A percentile compares a stretch with the other conserved stretches of the same genome.
These are phyloP conservation scores for Mythimna albipuncta DNA, from an alignment of 2,888 invertebrate genomes.

Conservation along the genomic window DNA sequence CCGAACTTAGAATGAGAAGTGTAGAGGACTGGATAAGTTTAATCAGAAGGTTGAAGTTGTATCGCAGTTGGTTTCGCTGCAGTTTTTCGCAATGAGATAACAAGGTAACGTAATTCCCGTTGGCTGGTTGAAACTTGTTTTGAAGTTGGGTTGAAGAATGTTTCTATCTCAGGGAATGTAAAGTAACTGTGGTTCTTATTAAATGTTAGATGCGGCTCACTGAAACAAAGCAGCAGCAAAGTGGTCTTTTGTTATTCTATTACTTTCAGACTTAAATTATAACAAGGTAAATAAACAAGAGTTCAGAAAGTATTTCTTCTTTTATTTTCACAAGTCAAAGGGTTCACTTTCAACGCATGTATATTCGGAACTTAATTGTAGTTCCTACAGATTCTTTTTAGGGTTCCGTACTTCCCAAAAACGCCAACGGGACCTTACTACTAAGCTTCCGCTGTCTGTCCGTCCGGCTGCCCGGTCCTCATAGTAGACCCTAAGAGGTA, in stretches of 20 bases:
- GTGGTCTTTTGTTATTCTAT: neutral
- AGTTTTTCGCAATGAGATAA: constrained; percentile 43
- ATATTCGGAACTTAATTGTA: too few species aligned
- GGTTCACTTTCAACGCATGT: too few species aligned
- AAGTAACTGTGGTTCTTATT: neutral
- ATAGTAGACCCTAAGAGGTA: too few species aligned
- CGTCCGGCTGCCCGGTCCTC: too few species aligned
- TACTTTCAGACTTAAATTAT: neutral
- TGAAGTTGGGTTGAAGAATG: constrained; percentile 29
- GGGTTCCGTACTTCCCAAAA: too few species aligned
- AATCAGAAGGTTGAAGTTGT: constrained; percentile 41
- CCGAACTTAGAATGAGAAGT: constrained; percentile 39
- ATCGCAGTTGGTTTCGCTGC: constrained; percentile 30
- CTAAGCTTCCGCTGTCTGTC: too few species aligned
- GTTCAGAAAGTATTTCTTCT: too few species aligned
- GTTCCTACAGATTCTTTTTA: too few species aligned
- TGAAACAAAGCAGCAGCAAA: constrained; percentile 9
- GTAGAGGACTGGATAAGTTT: constrained; percentile 40
- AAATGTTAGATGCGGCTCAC: constrained; percentile 5
- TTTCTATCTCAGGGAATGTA: constrained; percentile 12
- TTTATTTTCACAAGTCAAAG: too few species aligned
- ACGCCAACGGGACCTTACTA: too few species aligned
- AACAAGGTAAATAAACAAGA: too few species aligned
- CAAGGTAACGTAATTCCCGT: constrained; percentile 24
- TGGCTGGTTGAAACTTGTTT: constrained; percentile 16